Evolutionary conservation across 2,113 vertebrate species (phyloP), one percentile per base, ranked within the genome.

Genomic region (Marmota flaviventris): DNA sequence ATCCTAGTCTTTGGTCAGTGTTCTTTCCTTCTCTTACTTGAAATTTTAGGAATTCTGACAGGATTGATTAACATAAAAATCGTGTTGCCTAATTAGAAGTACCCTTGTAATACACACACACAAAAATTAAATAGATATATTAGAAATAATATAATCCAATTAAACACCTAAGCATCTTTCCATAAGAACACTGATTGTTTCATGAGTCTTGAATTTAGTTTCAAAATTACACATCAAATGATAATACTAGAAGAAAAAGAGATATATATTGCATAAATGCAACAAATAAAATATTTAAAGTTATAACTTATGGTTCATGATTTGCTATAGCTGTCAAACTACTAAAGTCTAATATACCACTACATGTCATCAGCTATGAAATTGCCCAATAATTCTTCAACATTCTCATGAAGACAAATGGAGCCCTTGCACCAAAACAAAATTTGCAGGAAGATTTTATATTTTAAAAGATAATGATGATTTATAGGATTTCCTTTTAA

Each of bases 221-320:
- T 76, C 13, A 85, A 83, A 11, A 78, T 69, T 53, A 42, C 12
- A 79, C 5, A 45, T 77, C 69, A 94, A 78, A 93, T 22, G 34
- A 32, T 14, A 79, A 88, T 32, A 76, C 1, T 63, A 72, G 14
- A 95, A 67, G 5, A 78, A 5, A 72, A 69, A 85, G 7, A 69
- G 9, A 83, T 12, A 70, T 11, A 45, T 37, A 4, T 72, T 79
- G 17, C 51, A 65, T 53, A 92, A 77, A 25, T 18, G 13, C 0
- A 82, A 89, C 4, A 77, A 85, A 75, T 27, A 42, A 85, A 96
- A 91, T 48, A 89, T 34, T 91, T 63, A 58, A 69, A 93, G 61
- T 85, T 48, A 67, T 25, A 86, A 45, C 32, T 12, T 24, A 24
- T 0, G 24, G 17, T 6, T 82, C 53, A 83, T 9, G 0, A 86